Evolutionary conservation across 1,140 invertebrate species (phyloP), one percentile per base, ranked within the genome.

Genomic region (Monochamus saltuarius): DNA sequence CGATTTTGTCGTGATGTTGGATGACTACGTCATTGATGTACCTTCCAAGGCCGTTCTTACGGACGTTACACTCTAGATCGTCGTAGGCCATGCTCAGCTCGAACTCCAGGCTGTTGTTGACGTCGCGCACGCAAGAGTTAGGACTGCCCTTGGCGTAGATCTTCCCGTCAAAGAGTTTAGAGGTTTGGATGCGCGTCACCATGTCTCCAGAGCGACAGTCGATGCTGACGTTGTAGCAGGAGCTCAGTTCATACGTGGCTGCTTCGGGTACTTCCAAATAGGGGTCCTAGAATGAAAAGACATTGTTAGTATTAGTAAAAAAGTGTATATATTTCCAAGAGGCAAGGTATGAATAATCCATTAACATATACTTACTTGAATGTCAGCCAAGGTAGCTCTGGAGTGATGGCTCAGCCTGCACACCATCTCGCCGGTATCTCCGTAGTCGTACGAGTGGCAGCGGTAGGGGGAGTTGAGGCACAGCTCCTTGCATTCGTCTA

Each of bases 1-100:
- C 92, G 66, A 97, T 95, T 61, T 91, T 94, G 74, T 96, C 93
- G 78, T 97, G 94, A 78, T 96, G 93, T 75, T 97, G 93, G 68
- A 95, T 94, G 36, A 95, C 89, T 10, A 94, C 89, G 78, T 94
- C 92, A 75, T 93, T 94, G 57, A 92, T 78, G 67, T 93, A 95
- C 56, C 89, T 86, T 52, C 90, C 91, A 11, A 92, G 82, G 39
- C 89, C 89, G 67, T 91, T 91, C 70, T 92, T 89, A 64, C 89
- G 86, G 13, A 92, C 90, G 77, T 94, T 94, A 75, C 92, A 95
- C 73, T 94, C 91, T 13, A 95, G 82, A 76, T 95, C 91, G 73
- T 92, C 90, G 79, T 94, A 95, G n/a, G 87, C 89, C 89, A 95
- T 92, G 56, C 87, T 85, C 37, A 95, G 78, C 75, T 92, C 91